These are phyloP conservation scores for Euschistus heros DNA, from an alignment of 1,140 invertebrate genomes.

Conservation along the genomic window DNA sequence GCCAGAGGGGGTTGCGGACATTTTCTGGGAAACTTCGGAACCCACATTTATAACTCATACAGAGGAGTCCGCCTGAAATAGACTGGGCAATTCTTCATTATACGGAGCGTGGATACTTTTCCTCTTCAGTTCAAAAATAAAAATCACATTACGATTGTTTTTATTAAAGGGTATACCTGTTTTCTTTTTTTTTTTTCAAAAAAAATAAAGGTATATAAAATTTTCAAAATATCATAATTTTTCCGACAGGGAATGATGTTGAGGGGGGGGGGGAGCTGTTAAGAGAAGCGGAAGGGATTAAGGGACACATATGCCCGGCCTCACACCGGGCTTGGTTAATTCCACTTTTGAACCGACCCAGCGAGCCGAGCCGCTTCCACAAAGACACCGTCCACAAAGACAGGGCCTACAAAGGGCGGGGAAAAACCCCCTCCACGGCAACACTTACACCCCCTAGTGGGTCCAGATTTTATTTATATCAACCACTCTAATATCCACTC, in stretches of 20 bases:
- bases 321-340: constrained; percentile 8
- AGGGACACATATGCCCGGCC: constrained; percentile 9
- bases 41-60: no score
- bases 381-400: constrained; percentile 8
- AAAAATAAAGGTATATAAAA: no score
- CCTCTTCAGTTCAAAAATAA: no score
- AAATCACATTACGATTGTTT: no score
- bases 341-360: constrained; percentile 9
- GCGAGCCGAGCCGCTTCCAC: constrained; percentile 5
- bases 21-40: no score
- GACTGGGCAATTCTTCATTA: no score
- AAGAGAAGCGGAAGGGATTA: constrained; percentile 5
- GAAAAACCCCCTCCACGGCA: not conserved
- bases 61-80: no score
- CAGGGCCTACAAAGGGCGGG: constrained; percentile 4
- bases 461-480: constrained; percentile 1
- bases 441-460: not conserved
- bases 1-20: no score
- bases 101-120: no score
- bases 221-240: no score
- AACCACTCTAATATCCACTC: not conserved
- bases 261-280: not conserved
- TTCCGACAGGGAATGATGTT: not conserved
- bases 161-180: no score
- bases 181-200: no score